Conservation (phyloP, 2,797 vertebrate genomes). For the Pseudomugil gertrudae region DNA sequence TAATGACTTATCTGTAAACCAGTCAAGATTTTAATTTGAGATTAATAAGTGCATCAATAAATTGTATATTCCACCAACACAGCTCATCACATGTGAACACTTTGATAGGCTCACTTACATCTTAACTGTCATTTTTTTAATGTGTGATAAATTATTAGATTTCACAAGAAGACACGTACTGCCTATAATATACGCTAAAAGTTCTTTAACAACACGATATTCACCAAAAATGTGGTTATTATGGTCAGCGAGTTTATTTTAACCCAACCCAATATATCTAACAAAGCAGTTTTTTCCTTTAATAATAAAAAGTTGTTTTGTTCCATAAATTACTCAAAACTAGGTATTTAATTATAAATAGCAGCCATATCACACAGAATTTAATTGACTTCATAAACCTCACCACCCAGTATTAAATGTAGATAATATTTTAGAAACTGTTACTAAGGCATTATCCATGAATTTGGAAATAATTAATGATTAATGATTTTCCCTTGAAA, state of each 20-base stretch:
- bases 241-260: background rate
- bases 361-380: background rate
- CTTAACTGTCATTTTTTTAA: background rate
- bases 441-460: background rate
- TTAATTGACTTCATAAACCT: background rate
- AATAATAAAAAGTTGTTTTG: background rate
- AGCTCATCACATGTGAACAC: background rate
- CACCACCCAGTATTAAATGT: background rate
- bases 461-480: too few relatives aligned
- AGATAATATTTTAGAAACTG: background rate
- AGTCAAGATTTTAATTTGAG: background rate
- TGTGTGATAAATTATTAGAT: background rate
- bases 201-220: background rate
- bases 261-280: background rate
- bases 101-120: background rate
- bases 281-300: background rate
- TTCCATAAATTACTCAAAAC: background rate
- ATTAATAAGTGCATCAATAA: background rate
- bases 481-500: too few relatives aligned
- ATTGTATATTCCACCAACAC: background rate
- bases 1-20: background rate
- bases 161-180: background rate
- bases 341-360: background rate
- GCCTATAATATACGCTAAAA: background rate
- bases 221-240: background rate